Conservation (phyloP, 23 tunicate species). For the Phallusia fumigata region DNA sequence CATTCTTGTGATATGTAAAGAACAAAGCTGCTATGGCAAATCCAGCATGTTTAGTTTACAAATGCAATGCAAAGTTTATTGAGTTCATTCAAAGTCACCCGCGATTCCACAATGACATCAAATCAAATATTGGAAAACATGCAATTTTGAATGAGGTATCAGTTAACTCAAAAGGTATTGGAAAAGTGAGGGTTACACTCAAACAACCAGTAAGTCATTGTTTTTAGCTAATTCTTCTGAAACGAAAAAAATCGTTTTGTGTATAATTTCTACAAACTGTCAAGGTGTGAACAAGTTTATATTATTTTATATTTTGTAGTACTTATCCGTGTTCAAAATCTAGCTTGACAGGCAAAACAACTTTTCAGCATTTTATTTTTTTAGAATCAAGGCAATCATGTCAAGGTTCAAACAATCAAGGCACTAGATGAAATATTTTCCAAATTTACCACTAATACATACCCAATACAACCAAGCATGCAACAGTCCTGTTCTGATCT, state of each 20-base stretch:
- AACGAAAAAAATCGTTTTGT: not conserved
- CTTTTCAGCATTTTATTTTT: not conserved
- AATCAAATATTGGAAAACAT: not conserved
- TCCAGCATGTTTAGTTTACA: not conserved
- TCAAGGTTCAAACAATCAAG: not conserved
- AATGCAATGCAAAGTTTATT: not conserved
- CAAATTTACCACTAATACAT: not conserved
- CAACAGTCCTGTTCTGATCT: not conserved
- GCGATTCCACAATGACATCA: not conserved
- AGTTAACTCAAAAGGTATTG: not conserved
- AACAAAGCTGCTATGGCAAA: too few relatives aligned
- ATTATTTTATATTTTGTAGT: too few relatives aligned
- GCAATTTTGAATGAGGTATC: not conserved
- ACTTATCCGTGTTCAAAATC: too few relatives aligned
- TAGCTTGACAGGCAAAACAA: too few relatives aligned
- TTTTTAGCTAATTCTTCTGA: too few relatives aligned
- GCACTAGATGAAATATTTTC: not conserved
- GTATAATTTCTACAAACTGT: too few relatives aligned
- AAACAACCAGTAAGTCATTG: not conserved
- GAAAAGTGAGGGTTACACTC: not conserved
- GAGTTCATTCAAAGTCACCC: not conserved
- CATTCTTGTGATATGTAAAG: too few relatives aligned
- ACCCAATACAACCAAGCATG: not conserved
- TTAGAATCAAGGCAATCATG: not conserved
- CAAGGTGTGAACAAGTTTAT: too few relatives aligned